A percentile compares a stretch with the other conserved stretches of the same genome.
phyloP scores from a whole-genome alignment of 2,113 vertebrate genomes.

The Campylomormyrus tamandua region DNA sequence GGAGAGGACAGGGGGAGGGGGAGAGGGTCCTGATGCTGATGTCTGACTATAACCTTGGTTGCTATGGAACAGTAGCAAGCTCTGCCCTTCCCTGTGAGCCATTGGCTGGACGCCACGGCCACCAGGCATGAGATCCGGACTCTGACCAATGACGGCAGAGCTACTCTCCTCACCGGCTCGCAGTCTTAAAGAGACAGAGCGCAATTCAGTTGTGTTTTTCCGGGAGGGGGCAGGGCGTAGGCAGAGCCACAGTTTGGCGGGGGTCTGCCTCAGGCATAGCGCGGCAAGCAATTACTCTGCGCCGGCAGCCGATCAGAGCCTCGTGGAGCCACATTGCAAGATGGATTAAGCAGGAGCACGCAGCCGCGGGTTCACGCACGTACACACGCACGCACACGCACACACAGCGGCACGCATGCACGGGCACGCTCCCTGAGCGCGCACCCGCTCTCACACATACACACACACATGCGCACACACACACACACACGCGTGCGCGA shows the following conservation, averaged over 20 bases:
- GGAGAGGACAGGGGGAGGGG: conserved; percentile 29
- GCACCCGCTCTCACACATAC: conserved; percentile 23
- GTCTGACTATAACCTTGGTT: conserved; percentile 68
- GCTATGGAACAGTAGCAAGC: conserved; percentile 66
- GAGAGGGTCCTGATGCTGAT: conserved; percentile 59
- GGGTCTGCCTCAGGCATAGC: not conserved
- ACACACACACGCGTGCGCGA: conserved; percentile 51
- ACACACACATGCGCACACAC: conserved; percentile 30
- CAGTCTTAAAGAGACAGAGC: conserved; percentile 56
- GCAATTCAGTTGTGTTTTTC: conserved; percentile 30
- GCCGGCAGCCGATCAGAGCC: not conserved
- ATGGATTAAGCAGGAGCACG: conserved; percentile 44
- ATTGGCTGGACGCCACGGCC: conserved; percentile 60
- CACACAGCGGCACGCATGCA: conserved; percentile 3
- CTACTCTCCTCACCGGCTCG: conserved; percentile 41
- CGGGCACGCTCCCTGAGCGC: not conserved
- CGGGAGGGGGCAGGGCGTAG: not conserved
- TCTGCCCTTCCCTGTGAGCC: conserved; percentile 54
- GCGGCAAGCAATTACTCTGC: not conserved
- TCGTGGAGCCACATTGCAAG: not conserved
- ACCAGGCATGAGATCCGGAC: conserved; percentile 53
- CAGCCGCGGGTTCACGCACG: conserved; percentile 29
- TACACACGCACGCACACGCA: conserved; percentile 6
- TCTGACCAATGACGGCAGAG: conserved; percentile 54
- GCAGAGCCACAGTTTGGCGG: not conserved